Base-by-base conservation (phyloP, 2,888 invertebrate species). In the Microctonus aethiopoides region DNA sequence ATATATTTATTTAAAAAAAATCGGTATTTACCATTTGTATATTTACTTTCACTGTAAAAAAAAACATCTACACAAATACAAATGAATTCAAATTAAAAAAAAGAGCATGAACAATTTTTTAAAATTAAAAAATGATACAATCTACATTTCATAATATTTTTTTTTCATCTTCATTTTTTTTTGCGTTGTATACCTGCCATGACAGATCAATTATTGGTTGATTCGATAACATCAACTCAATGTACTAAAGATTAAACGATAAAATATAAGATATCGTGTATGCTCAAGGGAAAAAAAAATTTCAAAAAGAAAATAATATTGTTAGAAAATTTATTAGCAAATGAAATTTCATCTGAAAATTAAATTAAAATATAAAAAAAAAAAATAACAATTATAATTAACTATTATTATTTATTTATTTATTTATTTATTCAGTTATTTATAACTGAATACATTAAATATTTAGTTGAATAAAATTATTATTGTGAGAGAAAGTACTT, bases 181-280 rank as follows among this genome's bases (percentile, higher is more conserved):
- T 26, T 26, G 11, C 16, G 29, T 34, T 22, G 20, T 32, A 22
- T n/a, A 36, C 29, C 24, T 29, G 32, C 24, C 51, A 52, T 32
- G 64, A 34, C 52, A 64, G 34, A 13, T 64, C 29, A 64, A 64
- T 64, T 64, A 64, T 64, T 52, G 54, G 64, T n/a, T 52, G 51
- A 2, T 54, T 36, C 36, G 51, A 52, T 34, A 39, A 41, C 13
- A 54, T 36, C 54, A 34, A 36, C 54, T 34, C n/a, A 36, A 46
- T 34, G 22, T 64, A 20, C 2, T 51, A 32, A 32, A 52, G 34
- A 64, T 64, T 22, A 26, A 56, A 56, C 29, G 56, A 56, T 56
- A 26, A 16, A 13, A 64, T 52, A 64, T 32, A 2, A 22, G 10
- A 34, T 32, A n/a, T 29, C 36, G 16, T 32, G 29, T 24, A 46